Base-by-base conservation (phyloP, 1,140 invertebrate species). In the Ylistrum balloti region DNA sequence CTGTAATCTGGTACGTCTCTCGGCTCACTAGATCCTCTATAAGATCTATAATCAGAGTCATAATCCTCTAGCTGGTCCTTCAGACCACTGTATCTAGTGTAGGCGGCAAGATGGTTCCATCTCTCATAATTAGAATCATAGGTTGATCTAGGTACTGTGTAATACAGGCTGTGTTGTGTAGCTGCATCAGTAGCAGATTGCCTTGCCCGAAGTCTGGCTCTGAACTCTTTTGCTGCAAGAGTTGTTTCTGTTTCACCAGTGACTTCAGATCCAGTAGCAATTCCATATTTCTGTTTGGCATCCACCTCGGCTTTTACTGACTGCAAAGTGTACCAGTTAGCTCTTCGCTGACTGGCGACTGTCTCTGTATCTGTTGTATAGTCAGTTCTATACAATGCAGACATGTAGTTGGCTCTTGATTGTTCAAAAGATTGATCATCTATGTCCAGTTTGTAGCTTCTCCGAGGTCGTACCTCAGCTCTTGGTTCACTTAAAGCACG, bases 401-500 rank as follows among this genome's bases (percentile, higher is more conserved):
- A 74, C 56, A 74, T 74, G 17, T 74, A 74, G 56, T 74, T 74
- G n/a, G 56, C 56, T 11, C 56, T 74, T 3, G 56, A 74, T 28
- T 74, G 56, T 74, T 74, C 56, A 74, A 74, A 74, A 3, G 56
- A 74, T n/a, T 74, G 56, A 74, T 74, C 56, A 28, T 74, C 56
- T 5, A 74, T 28, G 5, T 74, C 56, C 22, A 74, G 13, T 74
- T 74, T 74, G 56, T 74, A 74, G 56, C 22, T 74, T n/a, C 56
- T 74, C 1, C 56, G 56, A 74, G 56, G 56, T 9, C 56, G 56
- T 7, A 74, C 56, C 17, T 74, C 56, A 74, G 56, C 22, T 74
- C 56, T 74, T 28, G 56, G n/a, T 74, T 74, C 56, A 74, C 56
- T 74, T 5, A 74, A 74, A 74, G 56, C 56, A 74, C 56, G 56